Percentiles rank a stretch among this genome's conserved stretches.
phyloP scores from a whole-genome alignment of 1,140 invertebrate genomes.

The Sinonovacula constricta region DNA sequence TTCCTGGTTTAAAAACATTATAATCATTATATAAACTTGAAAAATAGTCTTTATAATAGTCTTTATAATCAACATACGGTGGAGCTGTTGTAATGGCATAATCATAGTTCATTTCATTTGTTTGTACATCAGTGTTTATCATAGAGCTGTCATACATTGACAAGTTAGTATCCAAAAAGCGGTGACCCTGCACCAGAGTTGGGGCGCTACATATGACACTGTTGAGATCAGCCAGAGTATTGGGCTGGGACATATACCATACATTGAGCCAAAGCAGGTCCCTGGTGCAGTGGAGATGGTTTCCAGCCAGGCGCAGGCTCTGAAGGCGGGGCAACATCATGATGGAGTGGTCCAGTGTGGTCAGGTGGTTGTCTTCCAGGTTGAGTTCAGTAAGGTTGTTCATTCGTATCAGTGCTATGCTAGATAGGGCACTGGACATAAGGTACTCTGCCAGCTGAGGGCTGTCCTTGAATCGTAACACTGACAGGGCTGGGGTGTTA shows the following conservation, averaged over 20 bases:
- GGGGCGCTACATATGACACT: conserved; percentile 73
- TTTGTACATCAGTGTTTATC: no score
- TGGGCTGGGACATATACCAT: conserved; percentile 68
- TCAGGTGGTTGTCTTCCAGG: conserved; percentile 81
- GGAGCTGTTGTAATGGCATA: no score
- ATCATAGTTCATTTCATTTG: no score
- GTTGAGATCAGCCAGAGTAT: conserved; percentile 67
- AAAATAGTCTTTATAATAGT: no score
- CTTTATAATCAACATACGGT: no score
- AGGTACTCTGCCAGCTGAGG: conserved; percentile 85
- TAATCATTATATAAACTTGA: no score
- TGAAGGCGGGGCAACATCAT: conserved; percentile 84
- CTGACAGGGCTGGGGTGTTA: conserved; percentile 82
- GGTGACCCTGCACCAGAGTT: no score
- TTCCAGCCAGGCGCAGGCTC: conserved; percentile 74
- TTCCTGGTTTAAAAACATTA: no score
- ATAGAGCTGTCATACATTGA: conserved; percentile 13
- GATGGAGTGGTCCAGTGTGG: conserved; percentile 83
- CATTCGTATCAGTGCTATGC: conserved; percentile 84
- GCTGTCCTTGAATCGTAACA: conserved; percentile 86
- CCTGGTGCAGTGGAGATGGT: conserved; percentile 77
- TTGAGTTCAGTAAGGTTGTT: conserved; percentile 53
- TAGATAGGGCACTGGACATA: conserved; percentile 81
- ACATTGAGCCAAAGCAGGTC: conserved; percentile 70
- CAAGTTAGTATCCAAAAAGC: no score